Base-by-base conservation (phyloP, 1,140 invertebrate genomes). In the Mercenaria mercenaria region DNA sequence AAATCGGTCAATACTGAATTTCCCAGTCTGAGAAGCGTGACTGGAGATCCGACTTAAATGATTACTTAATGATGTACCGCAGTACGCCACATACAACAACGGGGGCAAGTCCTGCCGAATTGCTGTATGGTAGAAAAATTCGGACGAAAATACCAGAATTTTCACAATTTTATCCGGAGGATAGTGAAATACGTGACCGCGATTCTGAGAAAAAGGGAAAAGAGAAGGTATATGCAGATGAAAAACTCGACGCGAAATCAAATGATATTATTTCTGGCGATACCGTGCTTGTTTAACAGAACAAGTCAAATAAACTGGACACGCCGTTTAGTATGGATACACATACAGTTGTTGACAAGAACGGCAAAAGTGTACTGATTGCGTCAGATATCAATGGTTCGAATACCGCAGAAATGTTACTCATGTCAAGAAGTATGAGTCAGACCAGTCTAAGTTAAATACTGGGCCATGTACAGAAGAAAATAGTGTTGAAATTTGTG, bases 41-140 rank as follows among this genome's bases (percentile, higher is more conserved):
- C 41, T n/a, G n/a, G n/a, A n/a, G n/a, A n/a, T n/a, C n/a, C n/a
- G n/a, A n/a, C n/a, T 41, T 91, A 13, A n/a, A 83, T 20, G 88
- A 47, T 13, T 92, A 59, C 69, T 26, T 91, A 11, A 29, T 47
- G 34, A 39, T 67, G 20, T 92, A 88, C 80, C 26, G 91, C n/a
- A 23, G 77, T 43, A 88, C 56, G 8, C 84, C 79, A 32, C 91
- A 92, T 26, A 26, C 69, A 3, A 89, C 85, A 4, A 91, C 80
- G 29, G 77, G 89, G 13, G 47, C 88, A 43, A 82, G 74, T 41
- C 92, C 90, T 0, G 74, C 91, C 2, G 84, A 92, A 74, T 26
- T 92, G 18, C 32, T 93, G 39, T 92, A 90, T 59, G 69, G 61
- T n/a, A 72, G 91, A 0, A 92, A 92, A 64, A 52, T 92, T 29